These are phyloP conservation scores for Dendrolimus kikuchii DNA, from an alignment of 1,140 invertebrate species.

Conservation along the genomic window DNA sequence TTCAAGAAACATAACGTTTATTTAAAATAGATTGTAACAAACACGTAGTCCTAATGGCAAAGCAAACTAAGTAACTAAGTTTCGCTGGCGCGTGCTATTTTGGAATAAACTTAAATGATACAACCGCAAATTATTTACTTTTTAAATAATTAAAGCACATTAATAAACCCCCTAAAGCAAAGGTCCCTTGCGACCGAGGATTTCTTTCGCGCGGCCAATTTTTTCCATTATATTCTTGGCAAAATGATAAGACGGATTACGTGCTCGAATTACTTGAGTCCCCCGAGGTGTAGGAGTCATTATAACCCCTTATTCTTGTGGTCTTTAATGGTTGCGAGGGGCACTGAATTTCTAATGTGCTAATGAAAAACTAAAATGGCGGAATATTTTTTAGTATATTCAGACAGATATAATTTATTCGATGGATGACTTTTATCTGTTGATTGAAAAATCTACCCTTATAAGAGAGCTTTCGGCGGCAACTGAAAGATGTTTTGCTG, in stretches of 20 bases:
- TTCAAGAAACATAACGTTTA: too few relatives aligned
- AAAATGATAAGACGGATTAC: conserved; percentile 63
- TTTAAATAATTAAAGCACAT: conserved; percentile 3
- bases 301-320: conserved; percentile 7
- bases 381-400: neutral
- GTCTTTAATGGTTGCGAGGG: conserved; percentile 30
- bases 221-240: conserved; percentile 59
- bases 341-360: conserved; percentile 13
- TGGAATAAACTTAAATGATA: neutral
- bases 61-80: neutral
- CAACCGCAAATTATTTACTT: neutral
- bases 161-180: conserved; percentile 7
- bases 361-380: neutral
- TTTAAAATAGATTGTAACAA: too few relatives aligned
- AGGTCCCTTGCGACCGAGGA: conserved; percentile 27
- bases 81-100: neutral
- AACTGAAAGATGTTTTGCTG: too few relatives aligned
- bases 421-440: too few relatives aligned
- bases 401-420: too few relatives aligned
- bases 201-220: conserved; percentile 43
- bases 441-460: too few relatives aligned
- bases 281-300: conserved; percentile 32
- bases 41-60: too few relatives aligned
- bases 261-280: conserved; percentile 42
- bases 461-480: too few relatives aligned